Base-by-base conservation (phyloP, 2,113 vertebrate genomes). In the Prunella fulvescens region DNA sequence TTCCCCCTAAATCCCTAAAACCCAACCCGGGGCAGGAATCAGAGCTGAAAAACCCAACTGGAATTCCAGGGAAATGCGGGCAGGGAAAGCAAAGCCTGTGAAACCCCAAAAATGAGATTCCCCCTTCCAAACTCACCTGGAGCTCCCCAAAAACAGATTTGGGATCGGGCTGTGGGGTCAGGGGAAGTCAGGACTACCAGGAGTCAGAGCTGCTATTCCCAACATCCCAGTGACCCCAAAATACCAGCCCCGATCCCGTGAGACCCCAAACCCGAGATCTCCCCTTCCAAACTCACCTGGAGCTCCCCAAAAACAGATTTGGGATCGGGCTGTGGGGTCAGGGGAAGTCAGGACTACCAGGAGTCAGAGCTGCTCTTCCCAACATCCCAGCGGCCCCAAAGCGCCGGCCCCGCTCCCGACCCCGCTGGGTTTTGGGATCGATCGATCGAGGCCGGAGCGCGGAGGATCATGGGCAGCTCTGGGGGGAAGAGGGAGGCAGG, bases 41-140 rank as follows among this genome's bases (percentile, higher is more conserved):
- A 4, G 56, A 13, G 12, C 3, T 10, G 11, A 78, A 42, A 79
- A 87, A 47, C 13, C 15, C 2, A 0, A 12, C 19, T 1, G 2
- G 6, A 35, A 23, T 1, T 1, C 33, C 2, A 2, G 0, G 13
- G 44, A 20, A 82, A 40, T 1, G 18, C 11, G 0, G 5, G 15
- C 7, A 71, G 15, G 13, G 29, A 47, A 26, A 22, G 5, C n/a
- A 9, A 15, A 31, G 9, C 33, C 33, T 45, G 4, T 6, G 3
- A 42, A 88, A 62, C 23, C n/a, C 29, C 33, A 25, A 53, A 57
- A 56, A 0, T 0, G 7, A 23, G 4, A 8, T 53, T 65, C 12
- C 25, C 87, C 22, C 22, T 2, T 23, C 58, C 48, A 64, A 86
- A 86, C 96, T 93, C 69, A 96, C 96, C 91, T 58, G 0, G n/a